These are phyloP conservation scores for Brassicogethes aeneus DNA, from an alignment of 2,888 invertebrate species.

Conservation along the genomic window DNA sequence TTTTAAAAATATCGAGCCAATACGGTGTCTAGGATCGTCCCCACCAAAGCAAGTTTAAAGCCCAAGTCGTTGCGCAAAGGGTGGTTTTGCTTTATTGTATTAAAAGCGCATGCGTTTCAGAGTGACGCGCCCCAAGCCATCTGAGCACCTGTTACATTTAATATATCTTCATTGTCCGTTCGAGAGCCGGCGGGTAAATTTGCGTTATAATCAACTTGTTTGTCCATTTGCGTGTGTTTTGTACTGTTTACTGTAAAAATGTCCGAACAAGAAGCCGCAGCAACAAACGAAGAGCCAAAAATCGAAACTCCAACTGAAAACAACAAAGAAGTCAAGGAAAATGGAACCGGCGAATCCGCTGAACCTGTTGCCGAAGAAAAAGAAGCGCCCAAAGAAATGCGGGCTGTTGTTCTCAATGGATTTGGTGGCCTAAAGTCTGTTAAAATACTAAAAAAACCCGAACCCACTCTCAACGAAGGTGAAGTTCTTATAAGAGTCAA, in stretches of 20 bases:
- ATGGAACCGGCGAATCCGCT: conserved; percentile 40
- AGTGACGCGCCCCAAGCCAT: conserved; percentile 34
- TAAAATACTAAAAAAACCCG: conserved; percentile 72
- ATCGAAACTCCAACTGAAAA: conserved; percentile 18
- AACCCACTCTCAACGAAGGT: conserved; percentile 60
- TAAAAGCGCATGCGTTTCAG: conserved; percentile 27
- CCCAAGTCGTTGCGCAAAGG: conserved; percentile 14
- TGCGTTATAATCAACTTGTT: too few species aligned
- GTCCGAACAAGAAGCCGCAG: conserved; percentile 27
- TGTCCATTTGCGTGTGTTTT: conserved; percentile 7
- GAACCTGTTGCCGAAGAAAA: conserved; percentile 34
- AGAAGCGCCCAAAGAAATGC: conserved; percentile 70
- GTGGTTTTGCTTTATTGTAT: conserved; percentile 23
- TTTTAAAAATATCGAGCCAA: too few species aligned
- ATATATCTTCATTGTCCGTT: conserved; percentile 23
- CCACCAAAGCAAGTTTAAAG: too few species aligned
- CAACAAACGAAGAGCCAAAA: conserved; percentile 26
- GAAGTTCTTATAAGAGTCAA: conserved; percentile 77
- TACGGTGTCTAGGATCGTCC: background rate
- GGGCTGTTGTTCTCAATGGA: conserved; percentile 73
- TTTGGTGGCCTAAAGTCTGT: conserved; percentile 82
- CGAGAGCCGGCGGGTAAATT: conserved; percentile 25
- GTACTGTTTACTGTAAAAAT: too few species aligned
- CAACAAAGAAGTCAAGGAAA: conserved; percentile 37
- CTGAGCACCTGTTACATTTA: conserved; percentile 32